Percentiles rank a stretch among this genome's conserved stretches.
These are phyloP conservation scores for Petaurus breviceps DNA, from an alignment of 2,113 vertebrate genomes.

Conservation along the genomic window DNA sequence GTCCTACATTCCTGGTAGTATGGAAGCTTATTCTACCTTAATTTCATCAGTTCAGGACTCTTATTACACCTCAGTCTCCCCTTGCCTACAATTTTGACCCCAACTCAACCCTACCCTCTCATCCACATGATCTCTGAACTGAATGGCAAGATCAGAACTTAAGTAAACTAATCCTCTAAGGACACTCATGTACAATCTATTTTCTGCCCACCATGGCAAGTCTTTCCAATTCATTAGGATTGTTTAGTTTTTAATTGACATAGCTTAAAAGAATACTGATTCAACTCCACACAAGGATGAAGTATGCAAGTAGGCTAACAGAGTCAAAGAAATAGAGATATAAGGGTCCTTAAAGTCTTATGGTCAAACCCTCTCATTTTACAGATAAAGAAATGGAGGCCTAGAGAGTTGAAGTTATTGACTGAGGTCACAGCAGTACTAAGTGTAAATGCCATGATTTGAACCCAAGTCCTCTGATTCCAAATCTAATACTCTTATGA, in stretches of 20 bases:
- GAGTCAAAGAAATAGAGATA: not conserved
- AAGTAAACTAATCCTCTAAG: not conserved
- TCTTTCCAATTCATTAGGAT: not conserved
- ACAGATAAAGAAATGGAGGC: not conserved
- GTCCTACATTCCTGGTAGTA: not conserved
- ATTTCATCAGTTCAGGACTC: not conserved
- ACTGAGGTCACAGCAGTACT: not conserved
- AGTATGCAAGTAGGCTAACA: not conserved
- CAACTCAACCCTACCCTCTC: not conserved
- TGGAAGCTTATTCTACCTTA: not conserved
- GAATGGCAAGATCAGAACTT: not conserved
- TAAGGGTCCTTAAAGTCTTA: not conserved
- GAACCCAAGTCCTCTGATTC: not conserved
- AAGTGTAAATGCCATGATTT: not conserved
- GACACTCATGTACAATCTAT: not conserved
- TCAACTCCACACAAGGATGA: not conserved
- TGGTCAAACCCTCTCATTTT: not conserved
- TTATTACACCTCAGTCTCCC: not conserved
- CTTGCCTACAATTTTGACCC: not conserved
- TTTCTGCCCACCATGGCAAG: not conserved
- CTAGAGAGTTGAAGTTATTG: not conserved
- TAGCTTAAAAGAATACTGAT: not conserved
- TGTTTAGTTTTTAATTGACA: not conserved
- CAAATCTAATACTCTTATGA: not conserved
- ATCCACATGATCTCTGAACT: not conserved